Percentiles rank a stretch among this genome's conserved stretches.
Conservation (phyloP, 2,113 vertebrate species). For the Coracopsis vasa region DNA sequence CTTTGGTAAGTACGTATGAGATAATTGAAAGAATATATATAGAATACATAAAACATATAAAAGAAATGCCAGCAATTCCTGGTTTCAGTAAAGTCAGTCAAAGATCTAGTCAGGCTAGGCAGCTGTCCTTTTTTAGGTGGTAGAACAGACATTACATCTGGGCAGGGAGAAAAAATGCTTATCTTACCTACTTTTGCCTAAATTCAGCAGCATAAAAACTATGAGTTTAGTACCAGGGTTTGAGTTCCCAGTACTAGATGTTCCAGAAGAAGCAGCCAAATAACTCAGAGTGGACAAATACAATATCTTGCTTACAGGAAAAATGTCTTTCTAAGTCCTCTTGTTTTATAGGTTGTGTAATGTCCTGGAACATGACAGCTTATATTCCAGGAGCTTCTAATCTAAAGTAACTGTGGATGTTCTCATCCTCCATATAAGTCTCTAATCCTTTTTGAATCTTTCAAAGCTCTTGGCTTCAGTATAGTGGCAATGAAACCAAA, state of each 20-base stretch:
- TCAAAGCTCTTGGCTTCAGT: background rate
- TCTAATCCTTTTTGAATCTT: conserved; percentile 5
- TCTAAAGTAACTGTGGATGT: background rate
- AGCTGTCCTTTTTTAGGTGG: background rate
- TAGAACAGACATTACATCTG: background rate
- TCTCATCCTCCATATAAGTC: background rate
- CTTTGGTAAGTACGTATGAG: background rate
- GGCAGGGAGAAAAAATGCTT: background rate
- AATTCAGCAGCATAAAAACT: background rate
- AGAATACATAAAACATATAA: background rate
- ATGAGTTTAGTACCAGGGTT: background rate
- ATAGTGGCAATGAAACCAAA: background rate
- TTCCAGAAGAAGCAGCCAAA: background rate
- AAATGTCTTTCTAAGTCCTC: background rate
- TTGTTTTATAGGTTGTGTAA: background rate
- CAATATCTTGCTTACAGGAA: background rate
- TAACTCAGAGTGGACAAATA: background rate
- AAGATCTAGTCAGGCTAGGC: background rate
- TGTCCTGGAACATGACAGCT: background rate
- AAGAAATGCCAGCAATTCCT: background rate
- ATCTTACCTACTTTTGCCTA: background rate
- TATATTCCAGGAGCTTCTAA: background rate
- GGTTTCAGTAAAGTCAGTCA: background rate
- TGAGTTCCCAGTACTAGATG: background rate
- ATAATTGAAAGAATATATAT: background rate